Evolutionary conservation across 2,888 invertebrate genomes (phyloP).

Genomic region (Agrochola circellaris): DNA sequence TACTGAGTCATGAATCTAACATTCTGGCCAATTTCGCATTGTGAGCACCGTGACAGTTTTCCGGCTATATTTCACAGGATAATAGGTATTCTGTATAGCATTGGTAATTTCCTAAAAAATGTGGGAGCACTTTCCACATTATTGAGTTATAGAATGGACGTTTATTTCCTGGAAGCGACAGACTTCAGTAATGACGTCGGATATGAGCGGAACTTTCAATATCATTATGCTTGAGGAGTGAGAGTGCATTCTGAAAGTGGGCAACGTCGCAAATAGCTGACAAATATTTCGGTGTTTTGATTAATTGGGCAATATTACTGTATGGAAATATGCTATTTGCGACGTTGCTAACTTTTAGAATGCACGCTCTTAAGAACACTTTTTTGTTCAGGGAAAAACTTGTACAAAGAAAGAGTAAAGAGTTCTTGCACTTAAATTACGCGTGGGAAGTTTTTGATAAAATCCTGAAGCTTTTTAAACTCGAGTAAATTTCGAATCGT

Average conservation of each 20-base stretch:
- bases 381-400: slow-evolving; percentile 2
- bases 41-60: slow-evolving; percentile 52
- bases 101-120: slow-evolving; percentile 27
- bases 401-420: background rate
- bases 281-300: too few species aligned
- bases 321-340: too few species aligned
- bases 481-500: slow-evolving; percentile 13
- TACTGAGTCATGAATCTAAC: slow-evolving; percentile 61
- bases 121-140: slow-evolving; percentile 13
- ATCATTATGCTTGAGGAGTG: slow-evolving; percentile 4
- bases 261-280: too few species aligned
- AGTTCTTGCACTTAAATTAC: background rate
- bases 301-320: too few species aligned
- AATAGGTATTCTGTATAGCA: slow-evolving; percentile 22
- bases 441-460: background rate
- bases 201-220: slow-evolving; percentile 1
- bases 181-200: slow-evolving; percentile 7
- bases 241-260: too few species aligned
- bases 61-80: slow-evolving; percentile 41
- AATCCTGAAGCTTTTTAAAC: slow-evolving; percentile 1
- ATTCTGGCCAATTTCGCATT: slow-evolving; percentile 59
- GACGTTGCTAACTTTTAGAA: too few species aligned
- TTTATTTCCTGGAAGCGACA: slow-evolving; percentile 27
- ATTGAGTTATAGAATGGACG: slow-evolving; percentile 3
- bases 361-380: background rate